Percentiles rank a stretch among this genome's conserved stretches.
Conservation (phyloP, 2,113 vertebrate species). For the Sander lucioperca region DNA sequence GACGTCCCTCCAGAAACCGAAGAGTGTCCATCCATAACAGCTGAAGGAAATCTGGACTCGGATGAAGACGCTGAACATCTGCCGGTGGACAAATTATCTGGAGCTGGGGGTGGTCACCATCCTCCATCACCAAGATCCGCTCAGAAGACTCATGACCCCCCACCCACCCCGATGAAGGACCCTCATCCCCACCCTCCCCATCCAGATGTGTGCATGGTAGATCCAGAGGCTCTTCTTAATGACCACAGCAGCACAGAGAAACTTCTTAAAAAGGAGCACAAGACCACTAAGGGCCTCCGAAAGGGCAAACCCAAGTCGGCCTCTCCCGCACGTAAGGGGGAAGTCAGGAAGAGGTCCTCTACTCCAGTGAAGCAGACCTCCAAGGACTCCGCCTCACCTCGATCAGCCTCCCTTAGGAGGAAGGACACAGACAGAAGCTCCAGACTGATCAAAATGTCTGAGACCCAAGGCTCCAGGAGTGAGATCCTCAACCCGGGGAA, state of each 20-base stretch:
- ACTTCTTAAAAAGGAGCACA: constrained; percentile 90
- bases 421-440: constrained; percentile 86
- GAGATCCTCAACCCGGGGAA: constrained; percentile 87
- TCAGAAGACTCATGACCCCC: constrained; percentile 88
- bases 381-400: constrained; percentile 85
- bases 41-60: constrained; percentile 95
- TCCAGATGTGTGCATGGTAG: constrained; percentile 98
- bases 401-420: constrained; percentile 85
- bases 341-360: constrained; percentile 89
- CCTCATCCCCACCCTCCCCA: constrained; percentile 91
- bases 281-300: constrained; percentile 89
- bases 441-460: constrained; percentile 80
- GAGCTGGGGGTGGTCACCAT: constrained; percentile 84
- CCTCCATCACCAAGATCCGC: constrained; percentile 81
- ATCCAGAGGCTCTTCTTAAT: constrained; percentile 91
- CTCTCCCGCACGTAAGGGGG: constrained; percentile 89
- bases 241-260: constrained; percentile 89
- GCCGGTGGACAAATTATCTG: constrained; percentile 91
- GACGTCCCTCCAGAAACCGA: constrained; percentile 97
- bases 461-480: constrained; percentile 82
- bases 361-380: constrained; percentile 89
- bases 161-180: constrained; percentile 89
- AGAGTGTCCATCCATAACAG: constrained; percentile 97
- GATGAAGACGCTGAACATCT: constrained; percentile 98
- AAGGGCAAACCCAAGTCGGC: constrained; percentile 92